Base-by-base conservation (phyloP, 2,113 vertebrate genomes). In the Dasyurus viverrinus region DNA sequence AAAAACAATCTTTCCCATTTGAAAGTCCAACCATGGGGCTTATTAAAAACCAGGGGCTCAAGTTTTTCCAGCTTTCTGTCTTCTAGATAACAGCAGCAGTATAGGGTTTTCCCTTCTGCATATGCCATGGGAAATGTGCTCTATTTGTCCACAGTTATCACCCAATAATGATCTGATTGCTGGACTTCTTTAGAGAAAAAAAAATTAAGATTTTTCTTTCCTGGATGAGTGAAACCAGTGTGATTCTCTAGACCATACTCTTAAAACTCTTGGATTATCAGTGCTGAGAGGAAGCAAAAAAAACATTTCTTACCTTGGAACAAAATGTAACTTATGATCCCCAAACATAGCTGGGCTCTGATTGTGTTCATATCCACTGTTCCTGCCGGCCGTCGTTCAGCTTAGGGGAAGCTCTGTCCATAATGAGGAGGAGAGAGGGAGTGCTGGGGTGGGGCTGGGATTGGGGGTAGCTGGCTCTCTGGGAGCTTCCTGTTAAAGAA, bases 401-500 rank as follows among this genome's bases (percentile, higher is more conserved):
- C 96, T 95, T 94, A 0, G 0, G n/a, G 0, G 48, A 90, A 96
- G 93, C 94, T 98, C 98, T 98, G 96, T 97, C 98, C 98, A 98
- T 98, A 92, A 98, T 96, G 97, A 94, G 97, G 36, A 93, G 94
- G 97, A 97, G 96, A 47, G 89, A 97, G 98, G 96, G 98, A 96
- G 96, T 96, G 97, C 96, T 97, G 95, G 98, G 98, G 96, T 0
- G 97, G 95, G 96, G 55, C 47, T 30, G 30, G 93, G 95, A 93
- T 50, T 84, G 97, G 97, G 97, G 96, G 96, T 84, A 84, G 68
- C 96, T 96, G 97, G 97, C 98, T 98, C 98, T 98, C 96, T 0
- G 92, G 91, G 93, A 93, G 98, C 96, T 99, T 99, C 99, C 99
- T 99, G 99, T 98, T 93, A 96, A 99, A 99, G 99, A 99, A 99